Percentiles rank a stretch among this genome's conserved stretches.
Evolutionary conservation across 2,797 vertebrate genomes (phyloP).

Genomic region (Bradypus variegatus): DNA sequence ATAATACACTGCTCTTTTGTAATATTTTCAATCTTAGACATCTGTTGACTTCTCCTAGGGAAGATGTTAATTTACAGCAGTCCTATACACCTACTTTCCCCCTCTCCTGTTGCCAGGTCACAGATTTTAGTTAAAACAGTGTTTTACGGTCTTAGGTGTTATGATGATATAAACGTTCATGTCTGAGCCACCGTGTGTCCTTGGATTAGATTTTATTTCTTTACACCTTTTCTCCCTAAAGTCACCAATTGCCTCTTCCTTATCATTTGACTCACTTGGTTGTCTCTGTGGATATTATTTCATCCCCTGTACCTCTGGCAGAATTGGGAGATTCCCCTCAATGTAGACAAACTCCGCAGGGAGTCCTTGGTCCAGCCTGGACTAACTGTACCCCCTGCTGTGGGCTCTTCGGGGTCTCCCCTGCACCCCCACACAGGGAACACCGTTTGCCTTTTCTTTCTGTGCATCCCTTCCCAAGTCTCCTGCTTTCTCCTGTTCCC

Average conservation of each 20-base stretch:
- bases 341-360: neutral
- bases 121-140: neutral
- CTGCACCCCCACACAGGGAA: neutral
- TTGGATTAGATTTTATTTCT: conserved; percentile 12
- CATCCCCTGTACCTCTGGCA: neutral
- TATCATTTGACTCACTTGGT: neutral
- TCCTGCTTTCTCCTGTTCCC: neutral
- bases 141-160: neutral
- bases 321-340: neutral
- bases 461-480: neutral
- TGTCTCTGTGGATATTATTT: neutral
- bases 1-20: neutral
- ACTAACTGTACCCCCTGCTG: neutral
- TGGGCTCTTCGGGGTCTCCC: too few relatives aligned
- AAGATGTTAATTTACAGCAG: neutral
- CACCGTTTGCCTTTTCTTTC: neutral
- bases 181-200: neutral
- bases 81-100: too few relatives aligned
- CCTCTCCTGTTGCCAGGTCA: neutral
- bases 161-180: neutral
- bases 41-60: neutral
- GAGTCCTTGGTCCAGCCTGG: neutral
- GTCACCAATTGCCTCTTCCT: neutral
- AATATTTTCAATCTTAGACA: neutral
- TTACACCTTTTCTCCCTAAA: neutral